These are phyloP conservation scores for Amphilophus citrinellus DNA, from an alignment of 2,113 vertebrate species.

Conservation along the genomic window DNA sequence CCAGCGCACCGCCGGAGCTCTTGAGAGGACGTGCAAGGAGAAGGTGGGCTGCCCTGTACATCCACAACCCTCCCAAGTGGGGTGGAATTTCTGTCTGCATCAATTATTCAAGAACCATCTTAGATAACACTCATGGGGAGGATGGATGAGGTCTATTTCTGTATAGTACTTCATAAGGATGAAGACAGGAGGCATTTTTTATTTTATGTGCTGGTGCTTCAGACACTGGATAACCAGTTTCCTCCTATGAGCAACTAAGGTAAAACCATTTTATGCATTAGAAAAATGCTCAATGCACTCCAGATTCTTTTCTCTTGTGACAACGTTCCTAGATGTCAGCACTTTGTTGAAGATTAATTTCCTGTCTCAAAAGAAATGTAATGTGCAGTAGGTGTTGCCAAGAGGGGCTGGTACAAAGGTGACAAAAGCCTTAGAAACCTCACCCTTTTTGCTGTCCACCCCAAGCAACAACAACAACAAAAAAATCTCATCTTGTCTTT, in stretches of 20 bases:
- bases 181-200: conserved; percentile 79
- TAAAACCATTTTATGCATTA: conserved; percentile 54
- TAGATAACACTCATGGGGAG: conserved; percentile 75
- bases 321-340: conserved; percentile 62
- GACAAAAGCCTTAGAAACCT: conserved; percentile 60
- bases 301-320: conserved; percentile 42
- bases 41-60: conserved; percentile 65
- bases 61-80: conserved; percentile 68
- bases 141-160: conserved; percentile 81
- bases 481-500: conserved; percentile 9
- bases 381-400: conserved; percentile 52
- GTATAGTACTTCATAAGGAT: conserved; percentile 79
- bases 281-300: conserved; percentile 64
- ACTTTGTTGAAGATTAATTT: conserved; percentile 60
- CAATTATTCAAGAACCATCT: conserved; percentile 80
- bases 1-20: conserved; percentile 42
- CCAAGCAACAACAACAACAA: background rate
- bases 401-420: conserved; percentile 45
- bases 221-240: conserved; percentile 59
- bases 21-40: conserved; percentile 47
- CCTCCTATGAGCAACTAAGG: conserved; percentile 47
- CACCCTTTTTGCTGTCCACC: background rate
- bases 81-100: conserved; percentile 79
- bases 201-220: conserved; percentile 65
- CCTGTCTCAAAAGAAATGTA: conserved; percentile 52